These are phyloP conservation scores for Cryptotermes secundus DNA, from an alignment of 1,140 invertebrate genomes.

Conservation along the genomic window DNA sequence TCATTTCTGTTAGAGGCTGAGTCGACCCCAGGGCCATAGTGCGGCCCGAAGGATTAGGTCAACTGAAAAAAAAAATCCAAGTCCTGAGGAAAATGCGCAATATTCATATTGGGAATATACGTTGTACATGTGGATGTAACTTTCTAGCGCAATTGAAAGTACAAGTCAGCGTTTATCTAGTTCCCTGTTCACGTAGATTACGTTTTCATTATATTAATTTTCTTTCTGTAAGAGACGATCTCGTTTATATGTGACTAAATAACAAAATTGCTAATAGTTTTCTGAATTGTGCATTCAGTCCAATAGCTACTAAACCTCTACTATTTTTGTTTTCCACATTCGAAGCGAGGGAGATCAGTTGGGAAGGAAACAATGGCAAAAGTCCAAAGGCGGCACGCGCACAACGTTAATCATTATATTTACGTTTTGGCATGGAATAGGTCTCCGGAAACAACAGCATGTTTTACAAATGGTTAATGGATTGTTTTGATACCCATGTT, in stretches of 20 bases:
- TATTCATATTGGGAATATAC: too few species aligned
- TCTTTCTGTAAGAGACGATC: background rate
- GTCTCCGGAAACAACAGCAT: background rate
- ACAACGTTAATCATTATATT: background rate
- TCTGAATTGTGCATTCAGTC: background rate
- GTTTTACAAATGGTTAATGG: background rate
- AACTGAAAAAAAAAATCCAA: too few species aligned
- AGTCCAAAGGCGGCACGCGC: background rate
- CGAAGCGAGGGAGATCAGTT: background rate
- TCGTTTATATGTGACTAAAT: background rate
- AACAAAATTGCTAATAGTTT: background rate
- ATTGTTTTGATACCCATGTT: background rate
- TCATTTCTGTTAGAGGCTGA: too few species aligned
- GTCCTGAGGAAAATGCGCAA: too few species aligned
- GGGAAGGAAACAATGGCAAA: background rate
- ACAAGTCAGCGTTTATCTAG: too few species aligned
- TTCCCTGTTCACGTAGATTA: too few species aligned
- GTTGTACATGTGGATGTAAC: too few species aligned
- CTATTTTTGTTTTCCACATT: background rate
- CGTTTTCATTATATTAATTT: too few species aligned
- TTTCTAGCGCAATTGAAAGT: too few species aligned
- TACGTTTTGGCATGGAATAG: background rate
- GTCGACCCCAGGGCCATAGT: too few species aligned
- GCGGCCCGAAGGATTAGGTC: too few species aligned
- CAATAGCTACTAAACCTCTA: background rate